Conservation (phyloP, 2,888 invertebrate genomes). For the Latrodectus hesperus region DNA sequence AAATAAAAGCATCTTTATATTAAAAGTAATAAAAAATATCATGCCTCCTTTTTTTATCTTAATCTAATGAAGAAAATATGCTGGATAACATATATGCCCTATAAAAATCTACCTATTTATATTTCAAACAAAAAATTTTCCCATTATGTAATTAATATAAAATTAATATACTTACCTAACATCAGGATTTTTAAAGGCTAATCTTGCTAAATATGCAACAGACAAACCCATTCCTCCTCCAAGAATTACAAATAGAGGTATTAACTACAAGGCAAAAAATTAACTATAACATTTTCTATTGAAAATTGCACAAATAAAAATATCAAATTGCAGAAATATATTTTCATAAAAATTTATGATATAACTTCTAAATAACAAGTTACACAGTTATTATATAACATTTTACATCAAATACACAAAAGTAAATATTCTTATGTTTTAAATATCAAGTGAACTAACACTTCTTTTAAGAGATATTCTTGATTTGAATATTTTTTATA, state of each 20-base stretch:
- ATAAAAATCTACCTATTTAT: neutral
- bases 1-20: too few species aligned
- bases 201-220: conserved; percentile 81
- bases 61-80: too few species aligned
- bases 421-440: too few species aligned
- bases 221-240: conserved; percentile 82
- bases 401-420: too few species aligned
- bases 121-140: neutral
- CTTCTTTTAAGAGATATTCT: too few species aligned
- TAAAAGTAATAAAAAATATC: too few species aligned
- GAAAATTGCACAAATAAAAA: neutral
- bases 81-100: too few species aligned
- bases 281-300: neutral
- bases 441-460: too few species aligned
- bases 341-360: neutral
- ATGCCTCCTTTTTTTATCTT: too few species aligned
- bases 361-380: neutral
- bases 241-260: conserved; percentile 86
- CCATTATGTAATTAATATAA: neutral
- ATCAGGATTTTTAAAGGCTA: conserved; percentile 87
- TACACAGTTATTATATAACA: too few species aligned
- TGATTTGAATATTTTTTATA: too few species aligned
- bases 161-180: conserved; percentile 76
- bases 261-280: conserved; percentile 78
- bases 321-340: neutral